These are phyloP conservation scores for Sula dactylatra DNA, from an alignment of 2,113 vertebrate genomes.

Conservation along the genomic window DNA sequence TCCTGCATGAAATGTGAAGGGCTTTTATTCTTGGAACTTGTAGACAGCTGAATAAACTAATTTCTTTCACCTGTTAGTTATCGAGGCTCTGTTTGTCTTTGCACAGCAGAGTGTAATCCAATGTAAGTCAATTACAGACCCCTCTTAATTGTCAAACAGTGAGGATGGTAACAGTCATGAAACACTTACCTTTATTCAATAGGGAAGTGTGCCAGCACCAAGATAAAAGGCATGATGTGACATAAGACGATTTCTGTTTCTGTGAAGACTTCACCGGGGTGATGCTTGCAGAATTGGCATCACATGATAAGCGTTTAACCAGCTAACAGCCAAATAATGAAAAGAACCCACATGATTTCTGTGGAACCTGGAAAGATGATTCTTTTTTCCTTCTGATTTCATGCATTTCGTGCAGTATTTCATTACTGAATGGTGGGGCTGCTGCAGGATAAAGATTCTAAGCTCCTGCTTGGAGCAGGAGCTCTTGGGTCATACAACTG, in stretches of 20 bases:
- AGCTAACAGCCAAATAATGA: background rate
- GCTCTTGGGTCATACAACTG: background rate
- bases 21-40: background rate
- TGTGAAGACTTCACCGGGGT: background rate
- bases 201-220: background rate
- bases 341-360: background rate
- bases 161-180: background rate
- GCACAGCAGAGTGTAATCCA: slow-evolving; percentile 1
- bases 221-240: background rate
- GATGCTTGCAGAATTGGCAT: background rate
- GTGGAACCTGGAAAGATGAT: background rate
- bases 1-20: background rate
- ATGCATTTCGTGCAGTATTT: background rate
- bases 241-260: background rate
- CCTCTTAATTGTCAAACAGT: slow-evolving; percentile 38
- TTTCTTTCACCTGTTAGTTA: background rate
- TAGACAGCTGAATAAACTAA: slow-evolving; percentile 1
- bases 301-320: background rate
- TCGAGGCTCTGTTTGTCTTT: slow-evolving; percentile 17
- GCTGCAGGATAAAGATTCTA: background rate
- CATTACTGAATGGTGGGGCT: background rate
- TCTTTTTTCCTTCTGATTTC: background rate
- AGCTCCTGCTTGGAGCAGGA: background rate
- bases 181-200: background rate
- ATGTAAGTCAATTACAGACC: background rate